Percentiles rank a stretch among this genome's conserved stretches.
Evolutionary conservation across 2,888 invertebrate species (phyloP).

Genomic region (Ceratothoa steindachneri): DNA sequence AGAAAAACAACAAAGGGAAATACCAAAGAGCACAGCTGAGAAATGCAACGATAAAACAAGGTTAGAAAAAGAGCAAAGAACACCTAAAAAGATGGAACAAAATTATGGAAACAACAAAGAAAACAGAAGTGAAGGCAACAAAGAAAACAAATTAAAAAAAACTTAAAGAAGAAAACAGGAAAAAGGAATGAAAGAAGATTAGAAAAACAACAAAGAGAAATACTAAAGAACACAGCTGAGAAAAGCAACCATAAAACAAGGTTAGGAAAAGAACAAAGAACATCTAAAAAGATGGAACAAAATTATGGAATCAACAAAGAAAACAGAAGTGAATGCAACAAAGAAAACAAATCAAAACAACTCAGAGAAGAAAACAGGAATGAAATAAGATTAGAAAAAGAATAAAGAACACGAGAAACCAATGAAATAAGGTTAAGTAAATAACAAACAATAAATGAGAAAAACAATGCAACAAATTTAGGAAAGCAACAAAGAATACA

Average conservation of each 20-base stretch:
- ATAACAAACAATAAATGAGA: not conserved
- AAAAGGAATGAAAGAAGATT: not conserved
- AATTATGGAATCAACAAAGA: not conserved
- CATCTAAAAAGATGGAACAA: not conserved
- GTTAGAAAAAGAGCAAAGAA: too few species aligned
- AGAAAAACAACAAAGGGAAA: not conserved
- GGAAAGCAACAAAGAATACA: not conserved
- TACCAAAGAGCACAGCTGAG: not conserved
- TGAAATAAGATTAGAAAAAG: too few species aligned
- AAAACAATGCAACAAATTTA: not conserved
- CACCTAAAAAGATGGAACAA: not conserved
- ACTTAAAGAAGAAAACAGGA: too few species aligned
- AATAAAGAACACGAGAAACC: not conserved
- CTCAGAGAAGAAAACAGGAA: not conserved
- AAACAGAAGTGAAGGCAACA: too few species aligned
- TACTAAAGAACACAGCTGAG: not conserved
- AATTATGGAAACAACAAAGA: too few species aligned
- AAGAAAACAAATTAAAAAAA: too few species aligned
- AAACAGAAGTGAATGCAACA: too few species aligned
- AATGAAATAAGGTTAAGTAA: not conserved
- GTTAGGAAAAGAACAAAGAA: not conserved
- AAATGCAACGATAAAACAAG: not conserved
- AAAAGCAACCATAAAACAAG: too few species aligned
- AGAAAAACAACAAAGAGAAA: not conserved
- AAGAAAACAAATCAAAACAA: not conserved